These are phyloP conservation scores for Lasioglossum figueresi DNA, from an alignment of 2,888 invertebrate species.

Conservation along the genomic window DNA sequence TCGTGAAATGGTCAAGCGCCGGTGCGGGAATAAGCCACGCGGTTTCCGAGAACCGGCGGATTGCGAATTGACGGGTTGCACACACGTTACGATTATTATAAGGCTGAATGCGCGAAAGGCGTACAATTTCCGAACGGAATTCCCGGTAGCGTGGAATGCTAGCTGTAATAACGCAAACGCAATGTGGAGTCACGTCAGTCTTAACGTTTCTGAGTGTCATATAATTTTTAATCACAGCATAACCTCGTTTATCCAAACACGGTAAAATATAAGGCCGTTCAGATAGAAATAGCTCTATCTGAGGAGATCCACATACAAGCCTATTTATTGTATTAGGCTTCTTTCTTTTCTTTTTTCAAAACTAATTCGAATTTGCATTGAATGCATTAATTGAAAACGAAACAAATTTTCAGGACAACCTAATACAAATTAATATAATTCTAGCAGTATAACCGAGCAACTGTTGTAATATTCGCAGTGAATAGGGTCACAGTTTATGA, in stretches of 20 bases:
- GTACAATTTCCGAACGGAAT: constrained; percentile 40
- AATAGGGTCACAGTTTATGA: too few relatives aligned
- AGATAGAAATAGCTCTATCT: background rate
- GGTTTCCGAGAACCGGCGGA: constrained; percentile 20
- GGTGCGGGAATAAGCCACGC: background rate
- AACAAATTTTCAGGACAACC: background rate
- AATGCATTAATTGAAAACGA: background rate
- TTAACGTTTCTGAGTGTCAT: background rate
- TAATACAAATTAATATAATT: background rate
- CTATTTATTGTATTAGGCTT: background rate
- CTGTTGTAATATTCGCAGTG: background rate
- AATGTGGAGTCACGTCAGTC: background rate
- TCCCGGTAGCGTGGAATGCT: constrained; percentile 36
- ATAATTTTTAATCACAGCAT: background rate
- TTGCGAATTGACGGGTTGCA: constrained; percentile 11
- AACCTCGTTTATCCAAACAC: background rate
- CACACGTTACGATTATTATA: constrained; percentile 36
- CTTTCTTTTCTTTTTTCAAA: too few relatives aligned
- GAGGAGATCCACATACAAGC: background rate
- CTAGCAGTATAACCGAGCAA: background rate
- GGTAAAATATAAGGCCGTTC: background rate
- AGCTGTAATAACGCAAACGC: background rate
- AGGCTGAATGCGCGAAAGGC: constrained; percentile 26
- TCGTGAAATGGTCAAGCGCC: background rate
- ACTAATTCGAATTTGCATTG: background rate